Evolutionary conservation across 2,888 invertebrate genomes (phyloP), one percentile per base, ranked within the genome.

Genomic region (Drosophila nr. perissopoda): DNA sequence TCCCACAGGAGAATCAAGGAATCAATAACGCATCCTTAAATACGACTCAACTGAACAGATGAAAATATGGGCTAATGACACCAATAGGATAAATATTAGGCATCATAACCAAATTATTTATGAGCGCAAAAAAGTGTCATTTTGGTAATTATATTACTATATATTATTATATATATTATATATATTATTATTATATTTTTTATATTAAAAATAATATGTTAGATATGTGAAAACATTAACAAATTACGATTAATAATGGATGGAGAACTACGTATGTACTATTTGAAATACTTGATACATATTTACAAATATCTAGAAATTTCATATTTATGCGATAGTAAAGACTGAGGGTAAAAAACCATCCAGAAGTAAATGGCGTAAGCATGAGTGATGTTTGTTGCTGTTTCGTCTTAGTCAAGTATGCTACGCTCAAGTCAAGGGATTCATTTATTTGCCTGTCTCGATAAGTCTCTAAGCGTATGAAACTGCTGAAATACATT

Each of bases 391-490:
- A 45, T 45, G 7, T 4, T 42, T 42, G 21, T 5, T 13, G 11
- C 42, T 21, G 42, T 45, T 16, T 45, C 25, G 16, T 8, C 21
- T 4, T 25, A 8, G 45, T 45, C 13, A 13, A 42, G 11, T 13
- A 21, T 21, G 7, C 13, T 21, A 42, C 13, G 21, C 21, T 4
- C 2, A 49, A 27, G 5, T 10, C 6, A 7, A 6, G 18, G 27
- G n/a, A 29, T 29, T 51, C n/a, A 51, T 51, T 51, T 29, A 51
- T 51, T 51, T 29, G n/a, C 18, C 51, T 51, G 51, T 13, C 51
- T 31, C 29, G 29, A 7, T 11, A 10, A n/a, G 29, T 29, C 51
- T 51, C 27, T n/a, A 31, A 52, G 31, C 31, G 31, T 49, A 49
- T 49, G 18, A 49, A 49, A 49, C 11, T 10, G 29, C 18, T 49